Evolutionary conservation across 37 sponge, comb jelly and placozoan genomes (phyloP), one percentile per base, ranked within the genome.

Genomic region (Bolinopsis microptera): DNA sequence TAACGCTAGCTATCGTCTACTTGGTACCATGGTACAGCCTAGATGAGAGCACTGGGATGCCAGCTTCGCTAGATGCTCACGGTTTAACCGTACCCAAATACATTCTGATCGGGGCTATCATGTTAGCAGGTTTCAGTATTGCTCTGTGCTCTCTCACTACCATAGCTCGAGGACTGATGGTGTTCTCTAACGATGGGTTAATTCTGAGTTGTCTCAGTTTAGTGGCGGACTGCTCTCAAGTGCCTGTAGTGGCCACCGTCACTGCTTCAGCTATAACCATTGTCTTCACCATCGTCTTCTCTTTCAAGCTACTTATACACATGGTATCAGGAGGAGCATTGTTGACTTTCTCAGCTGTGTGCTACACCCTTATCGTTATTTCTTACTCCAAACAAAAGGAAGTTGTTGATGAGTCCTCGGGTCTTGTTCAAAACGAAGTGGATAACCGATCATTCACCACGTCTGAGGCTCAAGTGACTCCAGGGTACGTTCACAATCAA

Each of bases 1-100:
- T 72, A 30, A 30, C 75, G 2, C 31, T 72, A 8, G 26, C 31
- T 72, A 72, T 72, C 31, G 75, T 28, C 26, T 72, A 72, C 31
- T 28, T 72, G 75, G 75, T 28, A 72, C 75, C 75, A 23, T 72
- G 75, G 75, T 72, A 72, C 26, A 72, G 31, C 5, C 26, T 72
- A 72, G 26, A 8, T 30, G 31, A 72, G 31, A 72, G 26, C 18
- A 72, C 75, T 5, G 75, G 75, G 31, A n/a, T 72, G 31, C 75
- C 75, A 72, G 3, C 26, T 28, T n/a, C 75, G 18, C 75, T 72
- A 8, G 31, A n/a, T 8, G 75, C 26, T n/a, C 26, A 30, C 75
- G 75, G 31, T 8, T n/a, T 72, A 21, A 72, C 31, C 31, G 18
- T 72, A 3, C 75, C 75, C 26, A 72, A 30, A 28, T 72, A 72